These are phyloP conservation scores for Lophius piscatorius DNA, from an alignment of 2,113 vertebrate species.

Conservation along the genomic window DNA sequence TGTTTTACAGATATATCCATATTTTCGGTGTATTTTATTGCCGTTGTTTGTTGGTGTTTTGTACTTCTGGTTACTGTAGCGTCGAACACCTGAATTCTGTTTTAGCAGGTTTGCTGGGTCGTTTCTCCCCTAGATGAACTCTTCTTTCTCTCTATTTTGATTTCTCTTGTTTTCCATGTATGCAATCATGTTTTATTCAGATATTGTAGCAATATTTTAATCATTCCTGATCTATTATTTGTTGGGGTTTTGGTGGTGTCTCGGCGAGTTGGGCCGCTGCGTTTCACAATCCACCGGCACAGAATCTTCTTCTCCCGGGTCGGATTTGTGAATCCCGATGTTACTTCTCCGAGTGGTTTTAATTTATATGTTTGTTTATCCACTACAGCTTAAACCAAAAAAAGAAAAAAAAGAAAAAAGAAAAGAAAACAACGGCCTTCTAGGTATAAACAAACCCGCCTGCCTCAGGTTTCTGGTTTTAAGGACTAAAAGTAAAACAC, in stretches of 20 bases:
- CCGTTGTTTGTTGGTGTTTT: conserved; percentile 41
- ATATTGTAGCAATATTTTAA: conserved; percentile 71
- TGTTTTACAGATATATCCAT: conserved; percentile 42
- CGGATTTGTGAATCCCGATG: background rate
- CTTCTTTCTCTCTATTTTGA: conserved; percentile 37
- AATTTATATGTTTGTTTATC: conserved; percentile 72
- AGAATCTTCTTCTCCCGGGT: conserved; percentile 29
- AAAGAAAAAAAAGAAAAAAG: too few relatives aligned
- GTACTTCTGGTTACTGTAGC: conserved; percentile 55
- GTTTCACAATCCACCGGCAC: background rate
- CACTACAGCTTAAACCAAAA: conserved; percentile 84
- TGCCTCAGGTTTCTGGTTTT: conserved; percentile 61
- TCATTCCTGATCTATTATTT: conserved; percentile 63
- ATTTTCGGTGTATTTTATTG: conserved; percentile 40
- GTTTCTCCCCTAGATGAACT: conserved; percentile 47
- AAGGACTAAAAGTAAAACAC: conserved; percentile 40
- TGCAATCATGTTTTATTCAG: conserved; percentile 75
- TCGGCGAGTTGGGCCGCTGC: conserved; percentile 1
- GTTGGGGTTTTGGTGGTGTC: conserved; percentile 13
- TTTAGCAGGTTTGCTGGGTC: conserved; percentile 44
- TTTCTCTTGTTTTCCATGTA: conserved; percentile 66
- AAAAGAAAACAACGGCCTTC: conserved; percentile 58
- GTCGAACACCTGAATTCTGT: conserved; percentile 33
- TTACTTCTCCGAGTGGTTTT: conserved; percentile 63
- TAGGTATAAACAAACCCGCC: conserved; percentile 56